Evolutionary conservation across 2,113 vertebrate species (phyloP).

Genomic region (Lipophrys pholis): DNA sequence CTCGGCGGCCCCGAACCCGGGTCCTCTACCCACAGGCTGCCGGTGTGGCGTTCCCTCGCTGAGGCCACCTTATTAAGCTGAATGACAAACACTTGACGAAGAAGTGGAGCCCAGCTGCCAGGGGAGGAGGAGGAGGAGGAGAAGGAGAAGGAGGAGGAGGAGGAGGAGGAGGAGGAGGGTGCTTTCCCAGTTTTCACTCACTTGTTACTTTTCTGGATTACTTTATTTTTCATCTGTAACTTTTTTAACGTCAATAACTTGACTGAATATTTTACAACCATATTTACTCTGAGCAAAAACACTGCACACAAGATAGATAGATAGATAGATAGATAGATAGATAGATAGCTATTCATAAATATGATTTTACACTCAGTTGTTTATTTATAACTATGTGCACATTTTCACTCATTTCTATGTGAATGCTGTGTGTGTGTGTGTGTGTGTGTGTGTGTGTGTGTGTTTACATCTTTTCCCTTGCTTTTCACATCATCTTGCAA

Average conservation of each 20-base stretch:
- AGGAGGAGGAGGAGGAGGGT: conserved; percentile 1
- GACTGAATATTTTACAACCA: conserved; percentile 4
- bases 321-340: too few relatives aligned
- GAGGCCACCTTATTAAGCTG: conserved; percentile 68
- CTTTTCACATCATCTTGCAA: too few relatives aligned
- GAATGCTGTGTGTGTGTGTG: too few relatives aligned
- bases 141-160: neutral
- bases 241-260: conserved; percentile 12
- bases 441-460: too few relatives aligned
- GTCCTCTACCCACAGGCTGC: conserved; percentile 50
- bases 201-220: conserved; percentile 49
- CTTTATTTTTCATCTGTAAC: conserved; percentile 43
- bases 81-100: conserved; percentile 70
- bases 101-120: conserved; percentile 55
- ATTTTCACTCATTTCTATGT: too few relatives aligned
- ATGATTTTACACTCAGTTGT: too few relatives aligned
- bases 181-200: conserved; percentile 54
- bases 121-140: conserved; percentile 14
- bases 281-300: neutral
- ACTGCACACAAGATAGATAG: too few relatives aligned
- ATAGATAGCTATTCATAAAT: too few relatives aligned
- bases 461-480: too few relatives aligned
- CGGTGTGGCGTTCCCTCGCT: conserved; percentile 52
- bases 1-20: conserved; percentile 39
- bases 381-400: too few relatives aligned